phyloP scores from a whole-genome alignment of 2,113 vertebrate genomes.

The Falco punctatus region DNA sequence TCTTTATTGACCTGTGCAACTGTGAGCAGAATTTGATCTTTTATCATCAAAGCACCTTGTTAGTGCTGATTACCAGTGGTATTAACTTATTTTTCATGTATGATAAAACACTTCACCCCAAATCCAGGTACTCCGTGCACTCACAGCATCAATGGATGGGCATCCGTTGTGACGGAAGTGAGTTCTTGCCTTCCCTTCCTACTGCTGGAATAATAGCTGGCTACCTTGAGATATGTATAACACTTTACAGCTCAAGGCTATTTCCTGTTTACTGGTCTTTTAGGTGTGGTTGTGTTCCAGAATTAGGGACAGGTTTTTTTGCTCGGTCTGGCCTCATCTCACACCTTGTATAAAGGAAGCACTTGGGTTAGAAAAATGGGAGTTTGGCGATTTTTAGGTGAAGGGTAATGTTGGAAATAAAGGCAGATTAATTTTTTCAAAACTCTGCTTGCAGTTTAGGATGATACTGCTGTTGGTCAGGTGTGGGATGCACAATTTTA shows the following conservation, averaged over 20 bases:
- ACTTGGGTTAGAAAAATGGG: background rate
- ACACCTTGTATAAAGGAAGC: slow-evolving; percentile 25
- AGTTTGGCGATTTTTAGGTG: background rate
- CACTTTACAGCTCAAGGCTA: slow-evolving; percentile 35
- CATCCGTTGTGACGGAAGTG: background rate
- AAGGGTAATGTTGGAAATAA: background rate
- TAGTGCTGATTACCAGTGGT: background rate
- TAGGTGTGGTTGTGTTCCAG: slow-evolving; percentile 56
- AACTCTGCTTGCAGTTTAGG: background rate
- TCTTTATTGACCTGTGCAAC: background rate
- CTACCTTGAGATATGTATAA: slow-evolving; percentile 60
- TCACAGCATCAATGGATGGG: background rate
- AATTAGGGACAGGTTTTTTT: slow-evolving; percentile 54
- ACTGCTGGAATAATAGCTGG: slow-evolving; percentile 48
- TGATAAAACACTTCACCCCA: background rate
- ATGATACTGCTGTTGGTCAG: background rate
- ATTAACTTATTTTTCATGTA: background rate
- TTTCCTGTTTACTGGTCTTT: slow-evolving; percentile 69
- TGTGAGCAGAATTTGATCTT: background rate
- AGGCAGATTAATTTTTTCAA: background rate
- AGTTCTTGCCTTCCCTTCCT: slow-evolving; percentile 27
- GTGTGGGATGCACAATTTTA: background rate
- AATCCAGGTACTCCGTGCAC: background rate
- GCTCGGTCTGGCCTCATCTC: background rate
- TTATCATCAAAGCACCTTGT: background rate